These are phyloP conservation scores for Cybosia mesomella DNA, from an alignment of 2,888 invertebrate species.

Conservation along the genomic window DNA sequence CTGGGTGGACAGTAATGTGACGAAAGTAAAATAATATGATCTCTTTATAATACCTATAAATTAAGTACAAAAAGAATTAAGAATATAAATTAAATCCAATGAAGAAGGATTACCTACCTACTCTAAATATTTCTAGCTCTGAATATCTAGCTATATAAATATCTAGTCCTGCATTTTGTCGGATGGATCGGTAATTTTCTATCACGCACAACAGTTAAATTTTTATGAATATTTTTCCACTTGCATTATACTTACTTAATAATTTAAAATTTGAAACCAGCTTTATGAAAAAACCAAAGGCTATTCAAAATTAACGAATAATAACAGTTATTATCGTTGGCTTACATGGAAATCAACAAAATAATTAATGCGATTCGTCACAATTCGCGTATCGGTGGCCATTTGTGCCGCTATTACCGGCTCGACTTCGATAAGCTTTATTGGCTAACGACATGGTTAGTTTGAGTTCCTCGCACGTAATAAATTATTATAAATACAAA, in stretches of 20 bases:
- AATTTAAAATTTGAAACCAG: slow-evolving; percentile 40
- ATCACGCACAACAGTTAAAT: neutral
- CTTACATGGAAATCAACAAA: slow-evolving; percentile 65
- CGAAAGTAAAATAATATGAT: too few relatives aligned
- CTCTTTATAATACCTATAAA: too few relatives aligned
- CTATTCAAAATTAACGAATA: slow-evolving; percentile 51
- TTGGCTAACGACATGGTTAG: slow-evolving; percentile 82
- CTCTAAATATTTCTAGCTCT: too few relatives aligned
- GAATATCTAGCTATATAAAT: too few relatives aligned
- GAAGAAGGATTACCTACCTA: too few relatives aligned
- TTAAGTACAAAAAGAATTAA: too few relatives aligned
- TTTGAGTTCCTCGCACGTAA: slow-evolving; percentile 81
- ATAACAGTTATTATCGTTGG: slow-evolving; percentile 56
- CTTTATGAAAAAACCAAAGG: slow-evolving; percentile 31
- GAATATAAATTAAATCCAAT: too few relatives aligned
- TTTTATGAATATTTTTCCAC: slow-evolving; percentile 16
- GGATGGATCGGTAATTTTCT: neutral
- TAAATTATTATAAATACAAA: slow-evolving; percentile 83
- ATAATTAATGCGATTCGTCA: slow-evolving; percentile 80
- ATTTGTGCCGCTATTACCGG: slow-evolving; percentile 80
- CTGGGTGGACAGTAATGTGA: too few relatives aligned
- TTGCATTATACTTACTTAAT: slow-evolving; percentile 29
- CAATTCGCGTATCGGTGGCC: slow-evolving; percentile 73
- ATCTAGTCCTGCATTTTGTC: neutral
- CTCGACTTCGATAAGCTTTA: slow-evolving; percentile 80